A percentile compares a stretch with the other conserved stretches of the same genome.
Evolutionary conservation across 2,888 invertebrate species (phyloP).

Genomic region (Acheta domesticus): DNA sequence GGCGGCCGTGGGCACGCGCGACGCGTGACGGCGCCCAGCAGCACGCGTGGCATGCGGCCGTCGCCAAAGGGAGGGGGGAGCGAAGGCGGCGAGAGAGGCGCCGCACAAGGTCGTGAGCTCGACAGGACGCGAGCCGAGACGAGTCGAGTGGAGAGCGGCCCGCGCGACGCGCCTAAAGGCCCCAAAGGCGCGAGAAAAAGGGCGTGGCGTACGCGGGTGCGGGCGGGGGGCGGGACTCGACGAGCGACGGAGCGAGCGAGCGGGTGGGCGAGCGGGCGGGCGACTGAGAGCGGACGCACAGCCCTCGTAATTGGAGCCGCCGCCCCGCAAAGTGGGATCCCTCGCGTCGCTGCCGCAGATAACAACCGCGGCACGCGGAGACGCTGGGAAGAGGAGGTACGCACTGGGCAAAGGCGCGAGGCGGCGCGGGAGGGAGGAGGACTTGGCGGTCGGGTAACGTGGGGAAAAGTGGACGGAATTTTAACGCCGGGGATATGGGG

Average conservation of each 20-base stretch:
- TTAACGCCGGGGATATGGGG: too few species aligned
- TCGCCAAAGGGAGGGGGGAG: background rate
- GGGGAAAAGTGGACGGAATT: too few species aligned
- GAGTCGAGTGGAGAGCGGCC: background rate
- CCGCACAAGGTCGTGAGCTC: background rate
- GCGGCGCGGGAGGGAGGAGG: too few species aligned
- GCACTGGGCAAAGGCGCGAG: too few species aligned
- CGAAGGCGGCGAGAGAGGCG: background rate
- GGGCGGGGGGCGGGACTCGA: too few species aligned
- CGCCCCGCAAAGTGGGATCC: background rate
- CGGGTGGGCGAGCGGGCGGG: background rate
- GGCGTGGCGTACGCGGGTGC: background rate
- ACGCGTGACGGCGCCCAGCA: too few species aligned
- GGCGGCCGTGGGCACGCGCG: too few species aligned
- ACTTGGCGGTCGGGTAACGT: too few species aligned
- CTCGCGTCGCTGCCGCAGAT: conserved; percentile 6
- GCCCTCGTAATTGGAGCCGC: background rate
- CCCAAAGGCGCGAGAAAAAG: conserved; percentile 7
- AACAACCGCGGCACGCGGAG: background rate
- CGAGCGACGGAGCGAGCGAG: background rate
- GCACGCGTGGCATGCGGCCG: background rate
- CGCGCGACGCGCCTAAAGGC: background rate
- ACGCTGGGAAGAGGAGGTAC: too few species aligned
- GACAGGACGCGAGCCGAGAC: background rate
- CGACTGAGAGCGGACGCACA: background rate